Conservation (phyloP, 2,113 vertebrate genomes). For the Elephas maximus region DNA sequence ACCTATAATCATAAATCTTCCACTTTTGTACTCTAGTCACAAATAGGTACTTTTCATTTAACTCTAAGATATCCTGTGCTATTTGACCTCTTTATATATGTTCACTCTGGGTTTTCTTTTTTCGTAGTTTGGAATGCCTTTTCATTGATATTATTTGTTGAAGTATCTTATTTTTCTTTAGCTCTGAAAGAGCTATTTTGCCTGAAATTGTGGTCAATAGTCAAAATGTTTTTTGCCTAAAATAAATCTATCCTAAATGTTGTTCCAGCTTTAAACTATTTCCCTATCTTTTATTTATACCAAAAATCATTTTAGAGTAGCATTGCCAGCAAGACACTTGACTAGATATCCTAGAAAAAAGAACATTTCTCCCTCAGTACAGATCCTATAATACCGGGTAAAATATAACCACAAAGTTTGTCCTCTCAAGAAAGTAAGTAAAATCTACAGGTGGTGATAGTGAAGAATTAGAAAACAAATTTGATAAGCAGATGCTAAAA, state of each 20-base stretch:
- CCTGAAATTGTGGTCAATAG: background rate
- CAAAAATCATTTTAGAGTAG: background rate
- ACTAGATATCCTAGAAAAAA: background rate
- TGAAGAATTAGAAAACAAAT: background rate
- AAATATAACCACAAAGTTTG: background rate
- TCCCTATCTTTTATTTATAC: background rate
- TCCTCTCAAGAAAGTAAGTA: background rate
- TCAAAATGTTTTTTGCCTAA: background rate
- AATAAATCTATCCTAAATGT: background rate
- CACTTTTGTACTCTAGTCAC: background rate
- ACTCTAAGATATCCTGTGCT: background rate
- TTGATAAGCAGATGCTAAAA: conserved; percentile 28
- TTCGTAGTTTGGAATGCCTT: background rate
- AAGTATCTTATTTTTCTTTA: background rate
- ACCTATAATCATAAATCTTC: background rate
- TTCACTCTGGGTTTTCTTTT: background rate
- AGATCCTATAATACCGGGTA: background rate
- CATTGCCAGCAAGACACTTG: background rate
- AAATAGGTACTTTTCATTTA: background rate
- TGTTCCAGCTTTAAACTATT: background rate
- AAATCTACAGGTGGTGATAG: background rate
- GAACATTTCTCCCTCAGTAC: background rate
- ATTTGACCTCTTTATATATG: background rate
- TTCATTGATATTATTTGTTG: background rate
- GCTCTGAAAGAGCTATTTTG: background rate